phyloP scores from a whole-genome alignment of 2,888 invertebrate genomes.

The Plagodis dolabraria region DNA sequence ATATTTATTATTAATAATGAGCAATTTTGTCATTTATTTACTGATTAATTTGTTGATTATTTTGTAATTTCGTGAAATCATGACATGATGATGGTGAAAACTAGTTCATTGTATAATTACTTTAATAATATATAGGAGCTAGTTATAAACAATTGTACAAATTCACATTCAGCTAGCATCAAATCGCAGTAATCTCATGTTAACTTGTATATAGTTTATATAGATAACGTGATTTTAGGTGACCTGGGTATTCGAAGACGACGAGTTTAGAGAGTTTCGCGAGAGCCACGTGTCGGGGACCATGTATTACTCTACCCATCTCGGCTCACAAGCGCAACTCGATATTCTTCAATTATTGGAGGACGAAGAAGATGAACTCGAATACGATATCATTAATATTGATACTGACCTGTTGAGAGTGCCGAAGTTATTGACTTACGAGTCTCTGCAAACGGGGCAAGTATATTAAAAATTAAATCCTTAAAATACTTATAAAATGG shows the following conservation, averaged over 20 bases:
- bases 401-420: slow-evolving; percentile 59
- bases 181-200: too few relatives aligned
- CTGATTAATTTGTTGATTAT: too few relatives aligned
- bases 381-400: slow-evolving; percentile 77
- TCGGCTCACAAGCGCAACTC: background rate
- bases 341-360: slow-evolving; percentile 59
- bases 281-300: background rate
- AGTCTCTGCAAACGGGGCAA: slow-evolving; percentile 43
- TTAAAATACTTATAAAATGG: too few relatives aligned
- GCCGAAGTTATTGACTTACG: slow-evolving; percentile 57
- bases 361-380: slow-evolving; percentile 84
- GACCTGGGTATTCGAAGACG: slow-evolving; percentile 56
- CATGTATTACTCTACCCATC: background rate
- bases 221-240: slow-evolving; percentile 41
- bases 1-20: too few relatives aligned
- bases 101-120: too few relatives aligned
- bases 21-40: too few relatives aligned
- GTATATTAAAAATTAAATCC: slow-evolving; percentile 8
- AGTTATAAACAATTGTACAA: too few relatives aligned
- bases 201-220: too few relatives aligned
- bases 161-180: too few relatives aligned
- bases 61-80: too few relatives aligned
- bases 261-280: slow-evolving; percentile 39
- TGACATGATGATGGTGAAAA: too few relatives aligned
- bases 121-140: too few relatives aligned